These are phyloP conservation scores for Dendrophyllia cribrosa DNA, from an alignment of 64 coral and sea anemone genomes.

Conservation along the genomic window DNA sequence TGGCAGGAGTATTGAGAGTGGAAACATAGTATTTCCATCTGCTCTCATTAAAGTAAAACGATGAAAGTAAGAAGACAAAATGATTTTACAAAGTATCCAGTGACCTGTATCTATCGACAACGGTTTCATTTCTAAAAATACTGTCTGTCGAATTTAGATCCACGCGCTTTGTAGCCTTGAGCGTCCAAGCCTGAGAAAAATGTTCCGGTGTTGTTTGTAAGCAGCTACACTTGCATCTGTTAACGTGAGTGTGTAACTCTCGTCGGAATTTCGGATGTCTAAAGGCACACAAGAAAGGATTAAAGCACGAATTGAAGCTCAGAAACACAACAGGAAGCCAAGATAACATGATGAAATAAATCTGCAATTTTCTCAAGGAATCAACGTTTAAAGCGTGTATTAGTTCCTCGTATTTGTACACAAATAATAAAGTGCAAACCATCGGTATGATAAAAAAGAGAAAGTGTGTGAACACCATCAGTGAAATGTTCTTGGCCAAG, in stretches of 20 bases:
- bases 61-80: too few relatives aligned
- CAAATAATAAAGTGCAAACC: slow-evolving; percentile 49
- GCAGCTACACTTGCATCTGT: too few relatives aligned
- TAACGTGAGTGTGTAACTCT: neutral
- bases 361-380: slow-evolving; percentile 8
- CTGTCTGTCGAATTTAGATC: neutral
- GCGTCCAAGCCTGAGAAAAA: too few relatives aligned
- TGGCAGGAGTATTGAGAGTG: too few relatives aligned
- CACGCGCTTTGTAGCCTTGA: neutral
- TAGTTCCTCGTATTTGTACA: slow-evolving; percentile 8
- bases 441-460: slow-evolving; percentile 47
- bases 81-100: slow-evolving; percentile 12
- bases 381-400: neutral
- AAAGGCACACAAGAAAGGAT: slow-evolving; percentile 68
- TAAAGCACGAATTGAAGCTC: slow-evolving; percentile 69
- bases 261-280: slow-evolving; percentile 55
- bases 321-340: slow-evolving; percentile 65
- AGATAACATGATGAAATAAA: slow-evolving; percentile 59
- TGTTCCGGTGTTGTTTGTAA: too few relatives aligned
- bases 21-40: too few relatives aligned
- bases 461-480: slow-evolving; percentile 62
- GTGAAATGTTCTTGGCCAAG: slow-evolving; percentile 55
- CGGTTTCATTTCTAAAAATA: neutral
- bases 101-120: slow-evolving; percentile 1
- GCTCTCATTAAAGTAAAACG: too few relatives aligned